Evolutionary conservation across 2,797 vertebrate species (phyloP).

Genomic region (Phalloptychus januarius): DNA sequence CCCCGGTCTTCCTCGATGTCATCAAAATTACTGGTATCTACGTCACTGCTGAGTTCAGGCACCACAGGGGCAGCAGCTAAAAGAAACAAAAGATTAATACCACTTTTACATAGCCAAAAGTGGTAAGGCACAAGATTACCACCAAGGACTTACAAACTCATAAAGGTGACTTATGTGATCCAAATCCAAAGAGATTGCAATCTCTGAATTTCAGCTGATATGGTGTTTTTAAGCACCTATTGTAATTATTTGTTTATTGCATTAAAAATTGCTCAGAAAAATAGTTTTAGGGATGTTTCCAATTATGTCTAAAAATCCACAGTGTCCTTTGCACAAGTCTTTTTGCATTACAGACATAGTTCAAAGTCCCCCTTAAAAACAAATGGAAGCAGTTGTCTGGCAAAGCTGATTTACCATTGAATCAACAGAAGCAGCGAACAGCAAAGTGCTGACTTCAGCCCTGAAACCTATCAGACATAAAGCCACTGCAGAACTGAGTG

Average conservation of each 20-base stretch:
- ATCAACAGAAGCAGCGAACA: constrained; percentile 38
- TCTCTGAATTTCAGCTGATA: not conserved
- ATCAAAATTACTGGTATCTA: constrained; percentile 99
- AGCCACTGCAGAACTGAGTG: constrained; percentile 55
- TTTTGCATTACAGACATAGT: constrained; percentile 24
- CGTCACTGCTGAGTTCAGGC: constrained; percentile 96
- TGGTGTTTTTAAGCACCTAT: not conserved
- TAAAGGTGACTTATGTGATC: not conserved
- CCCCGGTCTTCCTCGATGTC: constrained; percentile 97
- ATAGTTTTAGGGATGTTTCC: not conserved
- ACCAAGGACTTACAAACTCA: not conserved
- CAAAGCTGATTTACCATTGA: constrained; percentile 33
- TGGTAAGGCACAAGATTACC: not conserved
- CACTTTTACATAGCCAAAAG: not conserved
- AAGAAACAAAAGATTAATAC: constrained; percentile 1
- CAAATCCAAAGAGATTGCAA: not conserved
- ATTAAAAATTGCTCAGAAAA: not conserved
- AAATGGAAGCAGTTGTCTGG: constrained; percentile 22
- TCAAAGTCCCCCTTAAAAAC: constrained; percentile 42
- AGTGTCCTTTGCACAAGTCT: constrained; percentile 15
- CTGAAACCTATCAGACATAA: constrained; percentile 66
- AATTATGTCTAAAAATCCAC: not conserved
- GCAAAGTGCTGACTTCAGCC: constrained; percentile 65
- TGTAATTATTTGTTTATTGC: not conserved
- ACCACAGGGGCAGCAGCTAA: constrained; percentile 97